These are phyloP conservation scores for Petrocephalus microphthalmus DNA, from an alignment of 2,113 vertebrate genomes.

Conservation along the genomic window DNA sequence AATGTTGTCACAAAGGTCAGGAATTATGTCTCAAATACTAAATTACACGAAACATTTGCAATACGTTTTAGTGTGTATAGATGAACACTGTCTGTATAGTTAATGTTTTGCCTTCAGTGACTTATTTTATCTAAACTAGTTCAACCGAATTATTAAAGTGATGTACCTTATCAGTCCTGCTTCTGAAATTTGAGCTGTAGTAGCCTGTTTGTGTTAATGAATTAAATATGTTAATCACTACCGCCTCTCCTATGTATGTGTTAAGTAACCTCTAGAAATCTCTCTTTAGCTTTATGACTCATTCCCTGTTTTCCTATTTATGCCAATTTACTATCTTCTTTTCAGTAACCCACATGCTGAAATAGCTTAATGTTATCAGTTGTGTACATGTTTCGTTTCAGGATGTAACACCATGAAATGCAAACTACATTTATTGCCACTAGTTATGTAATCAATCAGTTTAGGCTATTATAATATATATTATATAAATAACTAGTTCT, in stretches of 20 bases:
- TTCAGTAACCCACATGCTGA: not conserved
- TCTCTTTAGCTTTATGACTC: not conserved
- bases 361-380: not conserved
- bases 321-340: not conserved
- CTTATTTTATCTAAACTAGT: not conserved
- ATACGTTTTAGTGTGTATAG: not conserved
- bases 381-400: not conserved
- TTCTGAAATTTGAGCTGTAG: not conserved
- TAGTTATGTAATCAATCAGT: not conserved
- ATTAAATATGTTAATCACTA: not conserved
- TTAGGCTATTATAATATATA: not conserved
- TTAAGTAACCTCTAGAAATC: not conserved
- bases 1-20: not conserved
- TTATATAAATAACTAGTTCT: not conserved
- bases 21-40: not conserved
- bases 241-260: not conserved
- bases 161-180: not conserved
- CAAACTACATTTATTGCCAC: not conserved
- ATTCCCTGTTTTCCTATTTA: not conserved
- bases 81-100: not conserved
- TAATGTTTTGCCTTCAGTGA: not conserved
- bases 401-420: not conserved
- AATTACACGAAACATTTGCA: not conserved
- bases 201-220: not conserved
- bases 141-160: not conserved